phyloP scores from a whole-genome alignment of 2,888 invertebrate genomes.

The Craniophora ligustri region DNA sequence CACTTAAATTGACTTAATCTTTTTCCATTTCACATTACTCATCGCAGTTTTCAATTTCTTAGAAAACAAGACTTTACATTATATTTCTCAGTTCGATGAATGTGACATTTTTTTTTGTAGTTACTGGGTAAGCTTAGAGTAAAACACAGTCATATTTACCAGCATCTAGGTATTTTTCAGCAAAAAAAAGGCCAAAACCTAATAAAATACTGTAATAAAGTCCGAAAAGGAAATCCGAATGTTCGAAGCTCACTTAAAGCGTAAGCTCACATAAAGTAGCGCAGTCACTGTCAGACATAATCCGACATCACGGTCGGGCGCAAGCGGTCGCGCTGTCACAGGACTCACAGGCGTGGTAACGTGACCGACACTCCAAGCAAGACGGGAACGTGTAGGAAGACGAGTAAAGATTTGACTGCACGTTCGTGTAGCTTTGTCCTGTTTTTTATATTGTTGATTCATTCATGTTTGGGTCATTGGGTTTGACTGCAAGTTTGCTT shows the following conservation, averaged over 20 bases:
- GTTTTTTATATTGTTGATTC: neutral
- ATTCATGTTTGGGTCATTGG: constrained; percentile 18
- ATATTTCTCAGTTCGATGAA: too few species aligned
- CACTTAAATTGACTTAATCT: too few species aligned
- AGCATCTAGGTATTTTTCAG: too few species aligned
- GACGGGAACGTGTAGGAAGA: constrained; percentile 1
- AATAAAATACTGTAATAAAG: too few species aligned
- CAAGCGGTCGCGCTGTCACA: constrained; percentile 24
- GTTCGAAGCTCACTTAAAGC: constrained; percentile 3
- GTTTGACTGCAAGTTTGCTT: too few species aligned
- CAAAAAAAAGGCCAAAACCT: neutral
- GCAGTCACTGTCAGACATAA: constrained; percentile 46
- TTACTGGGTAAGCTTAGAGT: too few species aligned
- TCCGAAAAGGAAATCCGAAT: neutral
- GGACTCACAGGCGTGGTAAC: constrained; percentile 21
- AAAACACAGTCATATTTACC: too few species aligned
- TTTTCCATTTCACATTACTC: too few species aligned
- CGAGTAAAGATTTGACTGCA: neutral
- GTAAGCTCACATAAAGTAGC: constrained; percentile 36
- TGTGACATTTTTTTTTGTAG: too few species aligned
- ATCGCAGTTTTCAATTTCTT: too few species aligned
- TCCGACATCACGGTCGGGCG: constrained; percentile 28
- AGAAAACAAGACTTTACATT: too few species aligned
- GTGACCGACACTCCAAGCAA: constrained; percentile 34
- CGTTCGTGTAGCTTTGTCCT: neutral